Conservation (phyloP, 2,797 vertebrate genomes). For the Arrhamphus sclerolepis region DNA sequence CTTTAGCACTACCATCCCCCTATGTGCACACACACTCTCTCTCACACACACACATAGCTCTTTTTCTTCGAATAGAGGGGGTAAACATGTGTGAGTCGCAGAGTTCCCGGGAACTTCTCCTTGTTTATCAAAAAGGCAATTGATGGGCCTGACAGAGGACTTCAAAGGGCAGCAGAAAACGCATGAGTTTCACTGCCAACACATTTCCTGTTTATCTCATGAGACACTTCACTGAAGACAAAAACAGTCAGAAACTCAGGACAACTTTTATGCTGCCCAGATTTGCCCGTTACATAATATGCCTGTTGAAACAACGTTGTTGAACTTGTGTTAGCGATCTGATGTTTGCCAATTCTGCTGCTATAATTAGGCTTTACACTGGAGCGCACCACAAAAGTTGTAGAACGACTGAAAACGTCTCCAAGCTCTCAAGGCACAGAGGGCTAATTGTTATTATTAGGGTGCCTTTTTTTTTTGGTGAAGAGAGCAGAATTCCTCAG, state of each 20-base stretch:
- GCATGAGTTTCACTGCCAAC: slow-evolving; percentile 34
- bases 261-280: slow-evolving; percentile 20
- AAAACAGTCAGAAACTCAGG: slow-evolving; percentile 5
- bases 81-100: slow-evolving; percentile 75
- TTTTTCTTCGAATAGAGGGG: slow-evolving; percentile 69
- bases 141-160: slow-evolving; percentile 52
- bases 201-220: slow-evolving; percentile 69
- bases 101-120: slow-evolving; percentile 71
- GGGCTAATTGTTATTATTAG: slow-evolving; percentile 67
- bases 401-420: slow-evolving; percentile 39
- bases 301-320: slow-evolving; percentile 47
- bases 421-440: slow-evolving; percentile 52
- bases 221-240: slow-evolving; percentile 45
- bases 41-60: slow-evolving; percentile 34
- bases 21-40: not conserved
- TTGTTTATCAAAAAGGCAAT: slow-evolving; percentile 67
- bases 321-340: slow-evolving; percentile 51
- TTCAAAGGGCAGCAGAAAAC: slow-evolving; percentile 59
- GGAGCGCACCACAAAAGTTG: slow-evolving; percentile 34
- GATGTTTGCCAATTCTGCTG: slow-evolving; percentile 54
- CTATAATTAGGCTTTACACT: slow-evolving; percentile 64
- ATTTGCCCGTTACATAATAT: slow-evolving; percentile 46
- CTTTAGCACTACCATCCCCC: slow-evolving; percentile 77
- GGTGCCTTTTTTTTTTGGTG: slow-evolving; percentile 10
- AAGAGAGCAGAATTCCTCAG: slow-evolving; percentile 56